phyloP scores from a whole-genome alignment of 53 echinoderm and acorn worm genomes.

The Patiria pectinifera region DNA sequence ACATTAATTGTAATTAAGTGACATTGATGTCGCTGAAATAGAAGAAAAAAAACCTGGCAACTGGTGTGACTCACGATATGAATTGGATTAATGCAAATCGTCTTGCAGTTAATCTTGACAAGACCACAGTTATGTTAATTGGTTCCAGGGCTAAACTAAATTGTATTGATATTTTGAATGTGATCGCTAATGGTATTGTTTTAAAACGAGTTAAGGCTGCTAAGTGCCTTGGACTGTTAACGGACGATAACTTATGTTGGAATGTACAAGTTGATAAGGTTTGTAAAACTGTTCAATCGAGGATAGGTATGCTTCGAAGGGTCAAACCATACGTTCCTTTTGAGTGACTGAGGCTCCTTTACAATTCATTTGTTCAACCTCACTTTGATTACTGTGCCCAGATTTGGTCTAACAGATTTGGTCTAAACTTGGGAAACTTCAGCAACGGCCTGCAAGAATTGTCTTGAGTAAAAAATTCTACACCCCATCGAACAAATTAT shows the following conservation, averaged over 20 bases:
- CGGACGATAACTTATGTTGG: neutral
- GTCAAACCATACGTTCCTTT: neutral
- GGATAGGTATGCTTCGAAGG: neutral
- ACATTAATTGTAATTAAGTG: constrained; percentile 18
- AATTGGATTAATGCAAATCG: constrained; percentile 12
- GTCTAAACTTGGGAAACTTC: neutral
- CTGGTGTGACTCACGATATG: neutral
- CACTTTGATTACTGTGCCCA: constrained; percentile 51
- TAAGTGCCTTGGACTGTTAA: neutral
- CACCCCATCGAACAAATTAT: neutral
- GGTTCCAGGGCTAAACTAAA: neutral
- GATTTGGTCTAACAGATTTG: constrained; percentile 32
- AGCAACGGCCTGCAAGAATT: constrained; percentile 1
- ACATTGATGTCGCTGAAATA: constrained; percentile 17
- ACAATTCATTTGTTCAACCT: constrained; percentile 40
- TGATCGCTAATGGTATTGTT: neutral
- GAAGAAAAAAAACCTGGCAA: constrained; percentile 4
- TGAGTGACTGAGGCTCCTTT: constrained; percentile 3
- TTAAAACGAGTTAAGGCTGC: neutral
- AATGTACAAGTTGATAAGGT: constrained; percentile 5
- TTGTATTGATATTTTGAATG: constrained; percentile 1
- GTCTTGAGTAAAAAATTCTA: neutral
- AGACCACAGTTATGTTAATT: constrained; percentile 11
- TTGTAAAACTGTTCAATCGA: too few species aligned
- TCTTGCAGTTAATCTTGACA: neutral